Evolutionary conservation across 1,140 invertebrate species (phyloP), one percentile per base, ranked within the genome.

Genomic region (Lucilia cuprina): DNA sequence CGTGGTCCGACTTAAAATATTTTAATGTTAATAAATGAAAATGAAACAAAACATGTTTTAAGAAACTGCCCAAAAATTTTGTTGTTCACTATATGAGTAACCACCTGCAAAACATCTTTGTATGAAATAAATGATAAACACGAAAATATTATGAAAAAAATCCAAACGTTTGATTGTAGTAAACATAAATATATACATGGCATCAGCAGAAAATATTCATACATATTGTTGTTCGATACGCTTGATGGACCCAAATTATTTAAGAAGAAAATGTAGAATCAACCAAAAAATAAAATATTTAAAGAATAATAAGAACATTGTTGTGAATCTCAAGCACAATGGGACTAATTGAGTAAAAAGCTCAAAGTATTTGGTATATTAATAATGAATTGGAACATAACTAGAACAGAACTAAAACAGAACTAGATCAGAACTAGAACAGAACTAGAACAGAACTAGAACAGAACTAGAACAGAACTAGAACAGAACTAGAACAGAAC

Each of bases 31-130:
- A 35, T 35, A 14, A 60, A 70, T 70, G 65, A 21, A 70, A 21
- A 70, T 21, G 65, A 70, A 70, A 21, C 35, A 80, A 80, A 80
- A 80, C 77, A 80, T 80, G 77, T 80, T 80, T 80, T 80, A 80
- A 80, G 49, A 80, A 49, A 80, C 17, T 47, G 77, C 21, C 77
- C 77, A 21, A 49, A 49, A 80, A 80, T 21, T 41, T 17, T 34
- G 10, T 9, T 10, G n/a, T n/a, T n/a, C n/a, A n/a, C n/a, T n/a
- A n/a, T 5, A 75, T 10, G 25, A 75, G 10, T n/a, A 75, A 35
- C 77, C n/a, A 80, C 77, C 77, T 80, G 41, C 77, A n/a, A n/a
- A 47, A 78, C 35, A 35, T n/a, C 13, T 35, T 2, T 21, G n/a
- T 21, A 70, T n/a, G n/a, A 10, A 9, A 21, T 70, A 70, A 70